Evolutionary conservation across 2,888 invertebrate species (phyloP).

Genomic region (Oligia fasciuncula): DNA sequence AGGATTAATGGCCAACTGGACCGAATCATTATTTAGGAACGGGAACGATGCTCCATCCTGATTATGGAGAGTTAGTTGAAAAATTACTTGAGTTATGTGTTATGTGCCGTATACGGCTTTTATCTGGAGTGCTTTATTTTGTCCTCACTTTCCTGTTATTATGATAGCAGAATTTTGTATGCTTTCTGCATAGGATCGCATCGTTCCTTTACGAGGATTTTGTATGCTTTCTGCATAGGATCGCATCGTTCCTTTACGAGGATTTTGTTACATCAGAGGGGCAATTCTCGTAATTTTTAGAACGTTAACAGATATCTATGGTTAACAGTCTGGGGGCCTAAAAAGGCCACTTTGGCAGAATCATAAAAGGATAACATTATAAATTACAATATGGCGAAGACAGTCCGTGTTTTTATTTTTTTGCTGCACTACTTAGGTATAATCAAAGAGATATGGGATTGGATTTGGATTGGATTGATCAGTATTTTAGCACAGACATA

Average conservation of each 20-base stretch:
- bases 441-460: no score
- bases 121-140: conserved; percentile 59
- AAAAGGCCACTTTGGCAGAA: no score
- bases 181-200: no score
- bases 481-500: no score
- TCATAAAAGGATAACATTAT: no score
- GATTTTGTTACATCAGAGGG: conserved; percentile 2
- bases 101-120: conserved; percentile 53
- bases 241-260: background rate
- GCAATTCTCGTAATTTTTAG: background rate
- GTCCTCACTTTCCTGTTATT: conserved; percentile 44
- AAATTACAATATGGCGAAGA: no score
- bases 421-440: no score
- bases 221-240: background rate
- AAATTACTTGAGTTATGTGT: conserved; percentile 68
- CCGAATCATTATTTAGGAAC: conserved; percentile 75
- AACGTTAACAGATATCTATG: no score
- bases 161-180: conserved; percentile 18
- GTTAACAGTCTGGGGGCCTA: no score
- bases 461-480: no score
- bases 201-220: background rate
- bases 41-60: conserved; percentile 54
- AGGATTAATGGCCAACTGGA: conserved; percentile 74
- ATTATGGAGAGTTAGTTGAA: conserved; percentile 66
- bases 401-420: no score